Conservation (phyloP, 2,888 invertebrate species). For the Cryptosula pallasiana region DNA sequence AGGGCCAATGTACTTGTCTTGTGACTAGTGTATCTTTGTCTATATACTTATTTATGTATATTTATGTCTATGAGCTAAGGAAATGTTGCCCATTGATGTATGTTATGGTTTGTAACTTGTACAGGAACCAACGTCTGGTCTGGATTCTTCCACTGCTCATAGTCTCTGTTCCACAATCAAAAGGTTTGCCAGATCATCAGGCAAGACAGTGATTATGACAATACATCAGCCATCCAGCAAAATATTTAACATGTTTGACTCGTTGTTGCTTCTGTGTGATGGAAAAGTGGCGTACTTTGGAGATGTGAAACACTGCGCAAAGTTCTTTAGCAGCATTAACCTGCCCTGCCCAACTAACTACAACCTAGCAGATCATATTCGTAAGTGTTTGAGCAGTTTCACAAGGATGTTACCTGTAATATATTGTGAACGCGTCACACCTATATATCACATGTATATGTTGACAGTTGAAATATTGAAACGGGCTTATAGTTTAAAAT, state of each 20-base stretch:
- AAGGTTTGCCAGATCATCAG: conserved; percentile 68
- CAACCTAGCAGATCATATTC: conserved; percentile 70
- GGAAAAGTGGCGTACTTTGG: conserved; percentile 69
- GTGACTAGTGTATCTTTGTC: too few species aligned
- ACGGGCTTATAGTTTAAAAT: too few species aligned
- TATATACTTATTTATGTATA: too few species aligned
- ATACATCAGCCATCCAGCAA: conserved; percentile 79
- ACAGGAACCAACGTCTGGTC: conserved; percentile 75
- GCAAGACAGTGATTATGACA: conserved; percentile 72
- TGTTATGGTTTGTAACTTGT: too few species aligned
- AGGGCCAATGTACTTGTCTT: too few species aligned
- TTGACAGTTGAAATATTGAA: too few species aligned
- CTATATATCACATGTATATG: too few species aligned
- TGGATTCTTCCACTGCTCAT: conserved; percentile 74
- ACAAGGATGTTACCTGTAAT: too few species aligned
- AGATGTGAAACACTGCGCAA: conserved; percentile 65
- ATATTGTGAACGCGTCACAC: too few species aligned
- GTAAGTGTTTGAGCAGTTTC: too few species aligned
- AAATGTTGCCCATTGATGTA: too few species aligned
- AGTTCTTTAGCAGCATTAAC: conserved; percentile 68
- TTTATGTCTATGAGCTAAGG: too few species aligned
- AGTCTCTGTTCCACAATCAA: conserved; percentile 69
- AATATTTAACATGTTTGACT: conserved; percentile 77
- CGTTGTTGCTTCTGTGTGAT: conserved; percentile 60
- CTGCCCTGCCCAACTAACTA: conserved; percentile 70